phyloP scores from a whole-genome alignment of 2,797 vertebrate species.

The Melanotaenia boesemani region DNA sequence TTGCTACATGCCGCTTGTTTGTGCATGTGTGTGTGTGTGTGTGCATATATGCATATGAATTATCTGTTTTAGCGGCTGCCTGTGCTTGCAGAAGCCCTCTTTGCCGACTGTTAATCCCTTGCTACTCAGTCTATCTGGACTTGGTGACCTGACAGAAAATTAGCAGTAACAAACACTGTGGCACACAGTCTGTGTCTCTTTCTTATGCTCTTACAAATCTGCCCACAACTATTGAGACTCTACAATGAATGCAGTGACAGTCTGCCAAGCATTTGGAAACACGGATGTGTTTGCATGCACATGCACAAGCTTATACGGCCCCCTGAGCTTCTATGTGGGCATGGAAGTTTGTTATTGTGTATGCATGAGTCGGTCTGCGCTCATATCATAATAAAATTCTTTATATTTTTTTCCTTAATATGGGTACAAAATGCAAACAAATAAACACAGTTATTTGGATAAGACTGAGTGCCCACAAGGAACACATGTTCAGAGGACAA shows the following conservation, averaged over 20 bases:
- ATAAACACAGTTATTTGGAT: slow-evolving; percentile 49
- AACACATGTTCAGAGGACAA: slow-evolving; percentile 61
- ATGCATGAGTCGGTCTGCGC: slow-evolving; percentile 33
- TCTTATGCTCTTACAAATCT: slow-evolving; percentile 58
- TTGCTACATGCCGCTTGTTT: slow-evolving; percentile 6
- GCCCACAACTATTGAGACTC: slow-evolving; percentile 51
- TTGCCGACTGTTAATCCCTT: slow-evolving; percentile 57
- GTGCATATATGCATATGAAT: slow-evolving; percentile 43
- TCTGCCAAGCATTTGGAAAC: slow-evolving; percentile 55
- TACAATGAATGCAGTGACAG: slow-evolving; percentile 52
- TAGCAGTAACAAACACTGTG: slow-evolving; percentile 53
- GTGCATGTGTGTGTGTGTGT: slow-evolving; percentile 25
- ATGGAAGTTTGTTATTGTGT: slow-evolving; percentile 53
- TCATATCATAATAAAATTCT: slow-evolving; percentile 43
- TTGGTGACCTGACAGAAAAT: slow-evolving; percentile 57
- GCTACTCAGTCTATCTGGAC: slow-evolving; percentile 45
- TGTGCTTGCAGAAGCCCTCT: slow-evolving; percentile 30
- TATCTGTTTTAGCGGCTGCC: slow-evolving; percentile 41
- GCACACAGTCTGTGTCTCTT: slow-evolving; percentile 38
- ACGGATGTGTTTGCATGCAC: slow-evolving; percentile 49
- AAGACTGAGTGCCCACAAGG: slow-evolving; percentile 41
- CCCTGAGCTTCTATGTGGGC: slow-evolving; percentile 55
- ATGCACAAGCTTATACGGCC: slow-evolving; percentile 56
- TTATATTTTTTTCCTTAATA: slow-evolving; percentile 21
- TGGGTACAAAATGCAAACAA: slow-evolving; percentile 46